phyloP scores from a whole-genome alignment of 2,888 invertebrate genomes.

The Fabriciana adippe region DNA sequence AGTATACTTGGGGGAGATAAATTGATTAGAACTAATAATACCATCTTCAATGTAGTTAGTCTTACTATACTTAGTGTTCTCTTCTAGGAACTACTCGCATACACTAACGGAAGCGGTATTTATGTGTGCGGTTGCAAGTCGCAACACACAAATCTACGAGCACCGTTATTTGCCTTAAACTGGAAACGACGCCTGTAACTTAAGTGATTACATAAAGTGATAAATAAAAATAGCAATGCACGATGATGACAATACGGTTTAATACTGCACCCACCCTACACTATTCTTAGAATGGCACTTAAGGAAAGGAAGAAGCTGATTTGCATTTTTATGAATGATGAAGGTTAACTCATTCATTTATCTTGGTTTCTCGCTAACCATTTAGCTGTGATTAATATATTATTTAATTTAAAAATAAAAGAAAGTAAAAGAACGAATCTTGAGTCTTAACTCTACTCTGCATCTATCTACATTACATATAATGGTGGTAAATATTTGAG shows the following conservation, averaged over 20 bases:
- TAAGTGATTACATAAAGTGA: constrained; percentile 18
- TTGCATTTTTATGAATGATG: constrained; percentile 77
- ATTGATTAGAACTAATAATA: constrained; percentile 39
- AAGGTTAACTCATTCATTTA: constrained; percentile 53
- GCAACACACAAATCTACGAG: background rate
- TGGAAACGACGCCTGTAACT: background rate
- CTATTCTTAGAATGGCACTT: constrained; percentile 70
- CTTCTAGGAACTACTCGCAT: constrained; percentile 3
- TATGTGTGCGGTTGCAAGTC: background rate
- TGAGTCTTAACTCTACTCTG: no score
- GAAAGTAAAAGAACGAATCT: background rate
- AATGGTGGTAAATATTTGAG: no score
- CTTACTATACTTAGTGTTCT: constrained; percentile 20
- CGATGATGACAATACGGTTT: constrained; percentile 40
- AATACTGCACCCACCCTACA: constrained; percentile 69
- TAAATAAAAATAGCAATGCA: constrained; percentile 37
- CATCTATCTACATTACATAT: no score
- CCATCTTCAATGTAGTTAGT: constrained; percentile 21
- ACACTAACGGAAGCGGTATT: constrained; percentile 1
- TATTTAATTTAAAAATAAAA: background rate
- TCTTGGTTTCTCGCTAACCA: constrained; percentile 31
- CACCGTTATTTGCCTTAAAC: background rate
- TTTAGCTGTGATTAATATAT: constrained; percentile 17
- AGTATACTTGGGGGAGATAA: constrained; percentile 36
- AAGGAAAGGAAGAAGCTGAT: constrained; percentile 76